phyloP scores from a whole-genome alignment of 1,140 invertebrate species.

The Plodia interpunctella region DNA sequence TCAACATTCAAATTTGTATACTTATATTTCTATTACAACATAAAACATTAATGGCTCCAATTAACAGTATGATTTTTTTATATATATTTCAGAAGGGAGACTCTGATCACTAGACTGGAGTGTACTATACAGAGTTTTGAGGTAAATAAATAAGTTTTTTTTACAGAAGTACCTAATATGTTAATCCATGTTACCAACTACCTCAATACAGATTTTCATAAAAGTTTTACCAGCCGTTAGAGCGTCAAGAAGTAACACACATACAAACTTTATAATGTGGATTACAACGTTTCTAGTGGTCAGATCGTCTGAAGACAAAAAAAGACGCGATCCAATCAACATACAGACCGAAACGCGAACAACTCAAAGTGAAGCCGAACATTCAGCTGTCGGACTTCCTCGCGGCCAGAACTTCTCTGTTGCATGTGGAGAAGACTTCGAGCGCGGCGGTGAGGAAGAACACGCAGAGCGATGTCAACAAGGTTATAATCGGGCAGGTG shows the following conservation, averaged over 20 bases:
- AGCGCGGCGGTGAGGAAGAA: conserved; percentile 67
- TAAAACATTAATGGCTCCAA: no score
- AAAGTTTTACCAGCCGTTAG: no score
- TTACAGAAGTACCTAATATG: no score
- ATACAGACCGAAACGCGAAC: conserved; percentile 83
- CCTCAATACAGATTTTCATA: no score
- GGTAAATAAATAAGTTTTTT: no score
- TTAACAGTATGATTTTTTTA: no score
- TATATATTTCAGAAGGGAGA: conserved; percentile 80
- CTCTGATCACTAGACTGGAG: conserved; percentile 93
- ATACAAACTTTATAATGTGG: no score
- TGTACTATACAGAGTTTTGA: conserved; percentile 96
- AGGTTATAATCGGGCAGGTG: conserved; percentile 89
- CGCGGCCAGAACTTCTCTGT: conserved; percentile 88
- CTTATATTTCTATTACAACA: no score
- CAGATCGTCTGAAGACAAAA: conserved; percentile 85
- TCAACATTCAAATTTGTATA: no score
- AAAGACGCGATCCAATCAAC: conserved; percentile 84
- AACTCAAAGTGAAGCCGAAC: conserved; percentile 79
- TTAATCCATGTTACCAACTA: no score
- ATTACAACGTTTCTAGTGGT: conserved; percentile 92
- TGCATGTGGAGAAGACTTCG: conserved; percentile 92
- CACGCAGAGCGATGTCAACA: conserved; percentile 86
- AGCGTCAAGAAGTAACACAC: no score
- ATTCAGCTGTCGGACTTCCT: conserved; percentile 86